Evolutionary conservation across 2,888 invertebrate genomes (phyloP).

Genomic region (Athripsodes cinereus): DNA sequence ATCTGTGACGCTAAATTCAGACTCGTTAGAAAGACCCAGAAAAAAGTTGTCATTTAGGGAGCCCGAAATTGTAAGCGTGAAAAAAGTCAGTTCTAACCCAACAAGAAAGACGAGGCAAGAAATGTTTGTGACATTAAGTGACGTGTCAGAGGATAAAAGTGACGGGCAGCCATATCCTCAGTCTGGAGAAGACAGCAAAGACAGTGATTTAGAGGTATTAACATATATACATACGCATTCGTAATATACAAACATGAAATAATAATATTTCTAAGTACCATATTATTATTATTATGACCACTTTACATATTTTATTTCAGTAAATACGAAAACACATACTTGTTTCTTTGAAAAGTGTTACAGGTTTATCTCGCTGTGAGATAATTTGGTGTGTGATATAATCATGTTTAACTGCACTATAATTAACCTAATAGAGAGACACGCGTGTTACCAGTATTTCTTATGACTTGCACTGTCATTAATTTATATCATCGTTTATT

Average conservation of each 20-base stretch:
- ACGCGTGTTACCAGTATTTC: too few species aligned
- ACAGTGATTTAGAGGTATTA: conserved; percentile 53
- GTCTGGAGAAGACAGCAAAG: conserved; percentile 29
- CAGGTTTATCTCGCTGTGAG: too few species aligned
- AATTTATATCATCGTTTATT: too few species aligned
- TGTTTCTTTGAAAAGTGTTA: too few species aligned
- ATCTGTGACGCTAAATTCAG: conserved; percentile 38
- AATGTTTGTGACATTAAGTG: conserved; percentile 17
- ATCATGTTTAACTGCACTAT: too few species aligned
- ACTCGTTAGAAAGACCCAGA: conserved; percentile 56
- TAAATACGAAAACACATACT: too few species aligned
- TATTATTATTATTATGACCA: too few species aligned
- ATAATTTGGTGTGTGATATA: too few species aligned
- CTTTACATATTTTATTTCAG: too few species aligned
- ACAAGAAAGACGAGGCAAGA: conserved; percentile 40
- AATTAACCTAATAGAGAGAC: too few species aligned
- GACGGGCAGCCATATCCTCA: conserved; percentile 11
- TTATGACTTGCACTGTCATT: too few species aligned
- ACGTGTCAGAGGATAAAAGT: conserved; percentile 20
- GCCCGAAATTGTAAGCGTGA: conserved; percentile 60
- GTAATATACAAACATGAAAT: not conserved
- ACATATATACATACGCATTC: not conserved
- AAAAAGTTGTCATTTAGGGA: conserved; percentile 86
- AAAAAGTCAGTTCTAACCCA: conserved; percentile 27
- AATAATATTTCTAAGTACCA: not conserved